Conservation (phyloP, 2,113 vertebrate species). For the Atractosteus spatula region DNA sequence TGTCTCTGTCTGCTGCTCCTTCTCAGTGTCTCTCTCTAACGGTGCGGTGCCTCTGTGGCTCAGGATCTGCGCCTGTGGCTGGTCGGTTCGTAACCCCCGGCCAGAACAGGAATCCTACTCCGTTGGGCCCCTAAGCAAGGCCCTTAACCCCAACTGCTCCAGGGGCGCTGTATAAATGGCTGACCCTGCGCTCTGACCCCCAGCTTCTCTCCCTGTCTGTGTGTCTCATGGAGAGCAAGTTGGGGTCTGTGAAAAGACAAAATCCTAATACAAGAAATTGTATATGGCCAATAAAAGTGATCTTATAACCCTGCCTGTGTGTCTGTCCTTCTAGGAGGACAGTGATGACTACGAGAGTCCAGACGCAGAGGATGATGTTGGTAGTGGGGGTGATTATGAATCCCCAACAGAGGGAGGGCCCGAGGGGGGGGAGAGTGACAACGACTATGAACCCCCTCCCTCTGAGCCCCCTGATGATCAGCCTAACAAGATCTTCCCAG, state of each 20-base stretch:
- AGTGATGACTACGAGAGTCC: slow-evolving; percentile 86
- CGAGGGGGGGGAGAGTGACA: slow-evolving; percentile 51
- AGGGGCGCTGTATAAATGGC: too few relatives aligned
- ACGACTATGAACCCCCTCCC: slow-evolving; percentile 83
- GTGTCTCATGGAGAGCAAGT: too few relatives aligned
- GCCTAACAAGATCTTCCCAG: slow-evolving; percentile 64
- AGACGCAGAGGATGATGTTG: slow-evolving; percentile 58
- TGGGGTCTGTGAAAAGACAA: too few relatives aligned
- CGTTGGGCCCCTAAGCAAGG: too few relatives aligned
- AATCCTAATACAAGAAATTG: too few relatives aligned
- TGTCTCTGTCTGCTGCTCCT: neutral
- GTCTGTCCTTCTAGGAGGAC: slow-evolving; percentile 35
- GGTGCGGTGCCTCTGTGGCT: neutral
- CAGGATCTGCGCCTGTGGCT: too few relatives aligned
- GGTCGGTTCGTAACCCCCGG: too few relatives aligned
- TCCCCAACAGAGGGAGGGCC: slow-evolving; percentile 70
- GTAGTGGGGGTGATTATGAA: slow-evolving; percentile 80
- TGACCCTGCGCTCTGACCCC: too few relatives aligned
- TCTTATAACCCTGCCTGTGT: neutral
- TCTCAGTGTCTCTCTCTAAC: neutral
- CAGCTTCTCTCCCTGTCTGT: too few relatives aligned
- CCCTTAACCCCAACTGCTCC: too few relatives aligned
- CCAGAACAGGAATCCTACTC: too few relatives aligned
- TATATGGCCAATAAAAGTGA: too few relatives aligned
- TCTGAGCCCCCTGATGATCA: slow-evolving; percentile 68